Evolutionary conservation across 2,113 vertebrate genomes (phyloP).

Genomic region (Candoia aspera): DNA sequence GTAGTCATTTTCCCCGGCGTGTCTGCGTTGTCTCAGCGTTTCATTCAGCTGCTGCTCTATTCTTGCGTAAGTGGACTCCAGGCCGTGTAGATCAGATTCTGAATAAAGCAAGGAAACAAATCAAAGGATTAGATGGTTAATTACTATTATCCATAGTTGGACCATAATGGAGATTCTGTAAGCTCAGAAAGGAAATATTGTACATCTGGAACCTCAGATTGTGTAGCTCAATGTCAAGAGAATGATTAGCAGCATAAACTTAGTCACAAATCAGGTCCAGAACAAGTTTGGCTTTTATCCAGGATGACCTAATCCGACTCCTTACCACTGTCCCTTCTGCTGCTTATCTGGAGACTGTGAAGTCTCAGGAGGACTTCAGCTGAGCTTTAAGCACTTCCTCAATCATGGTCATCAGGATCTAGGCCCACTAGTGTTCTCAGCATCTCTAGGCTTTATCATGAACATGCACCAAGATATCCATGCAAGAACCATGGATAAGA

Average conservation of each 20-base stretch:
- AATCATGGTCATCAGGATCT: neutral
- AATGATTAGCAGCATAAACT: neutral
- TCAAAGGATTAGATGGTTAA: neutral
- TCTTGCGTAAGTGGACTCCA: constrained; percentile 67
- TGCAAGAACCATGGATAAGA: too few species aligned
- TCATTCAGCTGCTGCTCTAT: constrained; percentile 79
- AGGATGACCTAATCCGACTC: neutral
- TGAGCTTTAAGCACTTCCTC: neutral
- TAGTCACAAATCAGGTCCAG: neutral
- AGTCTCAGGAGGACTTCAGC: too few species aligned
- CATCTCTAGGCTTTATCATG: neutral
- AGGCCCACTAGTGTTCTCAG: neutral
- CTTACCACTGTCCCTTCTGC: too few species aligned
- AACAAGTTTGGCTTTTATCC: neutral
- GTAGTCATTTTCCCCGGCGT: constrained; percentile 84
- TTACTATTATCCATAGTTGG: neutral
- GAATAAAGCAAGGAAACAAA: neutral
- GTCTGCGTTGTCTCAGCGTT: constrained; percentile 76
- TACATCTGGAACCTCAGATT: neutral
- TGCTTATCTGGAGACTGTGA: neutral
- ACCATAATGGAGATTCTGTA: neutral
- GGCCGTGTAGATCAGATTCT: constrained; percentile 72
- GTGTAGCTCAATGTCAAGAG: neutral
- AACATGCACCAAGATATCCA: too few species aligned
- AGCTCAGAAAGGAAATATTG: neutral